These are phyloP conservation scores for Sarcophaga caerulescens DNA, from an alignment of 2,888 invertebrate species.

Conservation along the genomic window DNA sequence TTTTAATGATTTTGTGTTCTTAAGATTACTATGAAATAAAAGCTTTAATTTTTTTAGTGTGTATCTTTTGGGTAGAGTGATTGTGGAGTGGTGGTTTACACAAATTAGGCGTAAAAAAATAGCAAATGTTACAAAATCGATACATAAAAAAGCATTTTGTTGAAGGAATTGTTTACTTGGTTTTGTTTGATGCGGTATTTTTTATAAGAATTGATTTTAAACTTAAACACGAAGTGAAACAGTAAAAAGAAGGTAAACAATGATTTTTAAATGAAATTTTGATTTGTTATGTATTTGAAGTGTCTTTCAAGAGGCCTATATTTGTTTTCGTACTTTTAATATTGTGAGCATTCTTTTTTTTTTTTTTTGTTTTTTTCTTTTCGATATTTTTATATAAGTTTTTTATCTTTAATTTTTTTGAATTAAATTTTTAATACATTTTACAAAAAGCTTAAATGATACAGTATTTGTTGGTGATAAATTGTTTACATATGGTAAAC, in stretches of 20 bases:
- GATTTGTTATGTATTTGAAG: slow-evolving; percentile 41
- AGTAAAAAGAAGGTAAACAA: too few relatives aligned
- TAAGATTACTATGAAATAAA: not conserved
- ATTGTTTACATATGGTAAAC: too few relatives aligned
- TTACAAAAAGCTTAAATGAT: slow-evolving; percentile 63
- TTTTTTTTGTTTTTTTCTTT: slow-evolving; percentile 14
- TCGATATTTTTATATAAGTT: slow-evolving; percentile 30
- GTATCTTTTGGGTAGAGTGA: too few relatives aligned
- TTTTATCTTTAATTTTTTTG: slow-evolving; percentile 20
- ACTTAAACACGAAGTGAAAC: too few relatives aligned
- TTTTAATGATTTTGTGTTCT: slow-evolving; percentile 1
- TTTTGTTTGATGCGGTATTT: slow-evolving; percentile 1
- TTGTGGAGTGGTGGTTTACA: slow-evolving; percentile 49
- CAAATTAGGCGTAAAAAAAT: slow-evolving; percentile 75
- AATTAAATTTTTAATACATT: slow-evolving; percentile 40
- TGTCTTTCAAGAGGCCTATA: slow-evolving; percentile 36
- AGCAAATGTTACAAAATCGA: slow-evolving; percentile 77
- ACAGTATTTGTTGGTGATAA: slow-evolving; percentile 34
- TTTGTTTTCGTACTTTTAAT: slow-evolving; percentile 31
- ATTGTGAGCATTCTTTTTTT: slow-evolving; percentile 69
- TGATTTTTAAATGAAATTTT: slow-evolving; percentile 38
- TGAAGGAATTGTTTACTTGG: slow-evolving; percentile 54
- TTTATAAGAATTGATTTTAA: too few relatives aligned
- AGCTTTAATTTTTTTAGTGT: not conserved
- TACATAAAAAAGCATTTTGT: slow-evolving; percentile 66